These are phyloP conservation scores for Pygoscelis antarcticus DNA, from an alignment of 2,113 vertebrate genomes.

Conservation along the genomic window DNA sequence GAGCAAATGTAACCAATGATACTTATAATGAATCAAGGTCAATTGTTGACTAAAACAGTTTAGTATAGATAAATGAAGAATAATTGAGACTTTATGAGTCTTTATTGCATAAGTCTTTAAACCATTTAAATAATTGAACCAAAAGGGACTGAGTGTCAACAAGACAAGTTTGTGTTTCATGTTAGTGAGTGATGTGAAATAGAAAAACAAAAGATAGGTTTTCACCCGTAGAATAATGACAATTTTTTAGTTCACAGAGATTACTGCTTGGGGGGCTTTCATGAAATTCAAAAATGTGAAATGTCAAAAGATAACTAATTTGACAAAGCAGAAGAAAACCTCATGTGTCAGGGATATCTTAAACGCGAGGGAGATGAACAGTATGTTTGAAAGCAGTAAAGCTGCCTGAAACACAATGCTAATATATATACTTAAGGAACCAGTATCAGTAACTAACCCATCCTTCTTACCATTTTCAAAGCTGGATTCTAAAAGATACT, in stretches of 20 bases:
- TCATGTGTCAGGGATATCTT: background rate
- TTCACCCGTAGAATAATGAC: background rate
- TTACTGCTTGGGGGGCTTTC: background rate
- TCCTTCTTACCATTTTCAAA: background rate
- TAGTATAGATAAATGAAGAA: constrained; percentile 1
- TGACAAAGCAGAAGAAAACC: background rate
- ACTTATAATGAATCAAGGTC: background rate
- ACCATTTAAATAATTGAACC: background rate
- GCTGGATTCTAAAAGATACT: background rate
- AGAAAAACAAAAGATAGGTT: background rate
- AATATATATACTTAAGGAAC: background rate
- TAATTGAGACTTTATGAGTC: background rate
- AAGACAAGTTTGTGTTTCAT: background rate
- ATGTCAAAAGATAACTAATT: background rate
- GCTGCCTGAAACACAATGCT: background rate
- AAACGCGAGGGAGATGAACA: background rate
- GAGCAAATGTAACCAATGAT: background rate
- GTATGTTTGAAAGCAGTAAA: background rate
- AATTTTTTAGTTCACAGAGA: background rate
- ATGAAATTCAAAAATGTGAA: background rate
- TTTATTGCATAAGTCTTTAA: background rate
- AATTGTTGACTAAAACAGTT: background rate
- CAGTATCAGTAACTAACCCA: background rate
- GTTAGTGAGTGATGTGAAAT: background rate
- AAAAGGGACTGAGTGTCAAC: background rate